phyloP scores from a whole-genome alignment of 2,888 invertebrate genomes.

The Agonopterix arenella region DNA sequence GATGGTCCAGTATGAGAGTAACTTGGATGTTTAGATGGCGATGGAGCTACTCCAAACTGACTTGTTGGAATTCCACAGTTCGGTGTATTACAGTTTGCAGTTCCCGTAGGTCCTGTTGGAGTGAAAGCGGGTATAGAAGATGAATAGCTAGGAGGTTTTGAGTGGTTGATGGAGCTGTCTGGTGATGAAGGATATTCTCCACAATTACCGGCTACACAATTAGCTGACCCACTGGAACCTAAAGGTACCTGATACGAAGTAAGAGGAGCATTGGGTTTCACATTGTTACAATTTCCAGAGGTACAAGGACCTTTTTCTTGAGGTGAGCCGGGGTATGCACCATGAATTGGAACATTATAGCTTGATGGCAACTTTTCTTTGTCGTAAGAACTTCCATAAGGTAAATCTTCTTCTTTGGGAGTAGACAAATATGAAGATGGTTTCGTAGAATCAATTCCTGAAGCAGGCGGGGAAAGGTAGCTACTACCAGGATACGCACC shows the following conservation, averaged over 20 bases:
- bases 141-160: slow-evolving; percentile 8
- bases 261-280: not conserved
- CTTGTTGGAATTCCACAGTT: slow-evolving; percentile 1
- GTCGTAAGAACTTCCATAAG: slow-evolving; percentile 16
- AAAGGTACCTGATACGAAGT: slow-evolving; percentile 8
- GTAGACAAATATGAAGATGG: slow-evolving; percentile 41
- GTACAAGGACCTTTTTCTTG: slow-evolving; percentile 12
- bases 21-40: slow-evolving; percentile 2
- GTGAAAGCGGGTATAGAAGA: slow-evolving; percentile 13
- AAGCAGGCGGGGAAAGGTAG: not conserved
- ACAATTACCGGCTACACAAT: slow-evolving; percentile 27
- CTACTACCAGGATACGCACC: slow-evolving; percentile 2
- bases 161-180: slow-evolving; percentile 1
- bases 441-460: slow-evolving; percentile 16
- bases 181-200: slow-evolving; percentile 3
- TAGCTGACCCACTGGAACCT: slow-evolving; percentile 7
- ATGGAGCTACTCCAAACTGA: not conserved
- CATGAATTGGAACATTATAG: slow-evolving; percentile 27
- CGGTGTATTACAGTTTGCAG: slow-evolving; percentile 4
- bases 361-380: slow-evolving; percentile 24
- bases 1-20: not conserved
- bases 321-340: slow-evolving; percentile 6
- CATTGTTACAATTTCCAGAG: slow-evolving; percentile 11
- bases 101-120: slow-evolving; percentile 8
- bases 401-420: slow-evolving; percentile 36